Percentiles rank a stretch among this genome's conserved stretches.
These are phyloP conservation scores for Cataglyphis cursor DNA, from an alignment of 2,888 invertebrate genomes.

Conservation along the genomic window DNA sequence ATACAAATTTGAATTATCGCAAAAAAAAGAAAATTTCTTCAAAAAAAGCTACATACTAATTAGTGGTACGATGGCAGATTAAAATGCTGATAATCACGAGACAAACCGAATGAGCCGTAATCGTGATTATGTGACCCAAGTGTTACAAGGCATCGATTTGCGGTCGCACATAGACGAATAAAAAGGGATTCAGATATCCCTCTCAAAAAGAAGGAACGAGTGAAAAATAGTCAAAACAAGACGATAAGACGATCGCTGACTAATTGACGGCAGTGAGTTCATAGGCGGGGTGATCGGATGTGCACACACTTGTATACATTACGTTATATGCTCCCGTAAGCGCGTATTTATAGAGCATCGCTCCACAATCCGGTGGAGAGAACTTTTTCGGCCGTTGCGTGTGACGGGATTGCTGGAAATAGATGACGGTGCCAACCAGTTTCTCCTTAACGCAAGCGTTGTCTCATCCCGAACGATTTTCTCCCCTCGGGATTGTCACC, in stretches of 20 bases:
- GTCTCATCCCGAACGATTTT: constrained; percentile 1
- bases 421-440: constrained; percentile 46
- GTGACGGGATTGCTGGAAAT: constrained; percentile 72
- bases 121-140: constrained; percentile 39
- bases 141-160: constrained; percentile 20
- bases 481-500: background rate
- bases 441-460: constrained; percentile 11
- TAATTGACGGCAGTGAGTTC: constrained; percentile 63
- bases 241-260: constrained; percentile 55
- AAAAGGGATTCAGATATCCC: constrained; percentile 24
- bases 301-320: constrained; percentile 48
- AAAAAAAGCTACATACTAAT: background rate
- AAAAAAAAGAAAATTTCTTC: background rate
- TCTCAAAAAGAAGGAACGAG: background rate
- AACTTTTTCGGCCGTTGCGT: constrained; percentile 64
- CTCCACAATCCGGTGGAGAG: constrained; percentile 49
- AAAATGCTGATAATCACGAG: constrained; percentile 17
- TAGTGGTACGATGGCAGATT: background rate
- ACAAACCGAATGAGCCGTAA: background rate
- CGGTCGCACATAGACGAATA: constrained; percentile 15
- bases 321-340: constrained; percentile 61
- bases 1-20: background rate
- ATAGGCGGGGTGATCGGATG: constrained; percentile 49
- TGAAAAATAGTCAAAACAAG: constrained; percentile 22
- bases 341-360: constrained; percentile 71